A percentile compares a stretch with the other conserved stretches of the same genome.
Conservation (phyloP, 1,140 invertebrate genomes). For the Ostrea edulis region DNA sequence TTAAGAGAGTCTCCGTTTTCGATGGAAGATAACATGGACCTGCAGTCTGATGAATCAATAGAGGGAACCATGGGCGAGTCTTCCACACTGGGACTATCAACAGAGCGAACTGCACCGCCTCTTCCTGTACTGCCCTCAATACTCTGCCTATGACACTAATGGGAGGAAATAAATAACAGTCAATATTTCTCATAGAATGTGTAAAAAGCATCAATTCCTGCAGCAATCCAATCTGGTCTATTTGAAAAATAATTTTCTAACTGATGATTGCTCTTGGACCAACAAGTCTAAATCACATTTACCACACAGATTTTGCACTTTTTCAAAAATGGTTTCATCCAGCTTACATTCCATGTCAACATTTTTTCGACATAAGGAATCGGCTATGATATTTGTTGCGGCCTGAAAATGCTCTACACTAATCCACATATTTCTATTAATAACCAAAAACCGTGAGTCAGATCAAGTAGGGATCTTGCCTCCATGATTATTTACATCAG, state of each 20-base stretch:
- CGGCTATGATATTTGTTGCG: conserved; percentile 38
- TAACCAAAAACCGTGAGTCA: neutral
- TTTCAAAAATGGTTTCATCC: conserved; percentile 37
- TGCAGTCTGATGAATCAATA: conserved; percentile 43
- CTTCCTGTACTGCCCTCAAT: conserved; percentile 43
- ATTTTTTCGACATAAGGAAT: conserved; percentile 15
- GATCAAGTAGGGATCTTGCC: neutral
- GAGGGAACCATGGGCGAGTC: conserved; percentile 55
- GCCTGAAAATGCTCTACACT: conserved; percentile 47
- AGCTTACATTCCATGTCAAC: conserved; percentile 52
- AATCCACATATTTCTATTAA: conserved; percentile 29
- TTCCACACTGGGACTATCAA: no score
- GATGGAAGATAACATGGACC: no score
- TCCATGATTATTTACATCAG: neutral
- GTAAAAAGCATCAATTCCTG: conserved; percentile 55
- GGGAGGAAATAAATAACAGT: conserved; percentile 57
- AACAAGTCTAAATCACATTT: conserved; percentile 56
- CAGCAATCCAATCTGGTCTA: conserved; percentile 47
- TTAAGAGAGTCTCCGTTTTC: conserved; percentile 3
- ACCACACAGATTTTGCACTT: conserved; percentile 6
- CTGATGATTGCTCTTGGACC: conserved; percentile 58
- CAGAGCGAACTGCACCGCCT: conserved; percentile 21
- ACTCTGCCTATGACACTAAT: conserved; percentile 50
- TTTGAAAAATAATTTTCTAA: conserved; percentile 51
- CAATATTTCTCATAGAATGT: conserved; percentile 41